Evolutionary conservation across 2,113 vertebrate genomes (phyloP), one percentile per base, ranked within the genome.

Genomic region (Mustelus asterias): DNA sequence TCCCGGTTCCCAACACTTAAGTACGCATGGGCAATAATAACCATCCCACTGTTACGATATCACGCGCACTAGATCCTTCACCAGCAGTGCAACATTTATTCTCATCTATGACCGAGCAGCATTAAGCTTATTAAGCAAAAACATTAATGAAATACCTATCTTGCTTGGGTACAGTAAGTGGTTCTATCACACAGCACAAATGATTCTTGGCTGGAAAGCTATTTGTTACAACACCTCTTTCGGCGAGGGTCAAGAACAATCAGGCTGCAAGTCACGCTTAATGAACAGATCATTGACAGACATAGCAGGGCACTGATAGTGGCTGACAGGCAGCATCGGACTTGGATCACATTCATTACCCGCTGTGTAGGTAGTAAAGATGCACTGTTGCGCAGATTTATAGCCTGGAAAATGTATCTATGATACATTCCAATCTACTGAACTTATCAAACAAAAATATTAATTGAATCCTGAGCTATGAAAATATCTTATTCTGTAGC

Each of bases 181-280:
- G n/a, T 37, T 70, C 88, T 20, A 72, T 70, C 10, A 67, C 11
- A 29, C 41, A 95, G 94, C 26, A 72, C 20, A 95, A 54, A 95
- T 95, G 94, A 95, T 33, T 72, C 22, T 95, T 44, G 37, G 67
- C 37, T 48, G 44, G 41, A 33, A 72, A 70, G 18, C 65, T 14
- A 69, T 70, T 41, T 94, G 20, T 20, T 95, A 33, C 41, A 95
- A 95, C 54, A 48, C 11, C 65, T 33, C 41, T 95, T 95, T 76
- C 41, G 41, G 4, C 58, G 10, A 16, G 96, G 96, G 97, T 96
- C 96, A 96, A 96, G 96, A 96, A 96, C 97, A 97, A 97, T 97
- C 97, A 97, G 97, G 97, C 97, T 97, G 97, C 97, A 96, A 97
- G 96, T 96, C 88, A 95, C 48, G 58, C 54, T 69, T 89, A 88